Evolutionary conservation across 2,888 invertebrate species (phyloP).

Genomic region (Eucera pruinosa): DNA sequence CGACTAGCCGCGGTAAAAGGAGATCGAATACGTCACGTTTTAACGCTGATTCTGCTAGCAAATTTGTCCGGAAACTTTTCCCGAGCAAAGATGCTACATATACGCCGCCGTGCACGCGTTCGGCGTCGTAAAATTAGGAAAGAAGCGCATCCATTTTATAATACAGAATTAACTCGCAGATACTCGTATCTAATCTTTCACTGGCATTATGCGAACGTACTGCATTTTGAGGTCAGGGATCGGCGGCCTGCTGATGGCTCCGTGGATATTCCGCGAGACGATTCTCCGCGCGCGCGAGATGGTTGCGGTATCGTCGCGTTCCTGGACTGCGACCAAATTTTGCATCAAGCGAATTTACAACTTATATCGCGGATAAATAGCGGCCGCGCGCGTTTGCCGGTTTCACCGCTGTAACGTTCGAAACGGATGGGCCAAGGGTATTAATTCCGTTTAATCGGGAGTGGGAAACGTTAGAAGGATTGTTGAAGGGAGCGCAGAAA

Average conservation of each 20-base stretch:
- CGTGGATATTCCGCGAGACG: constrained; percentile 37
- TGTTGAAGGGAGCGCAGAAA: background rate
- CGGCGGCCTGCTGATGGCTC: constrained; percentile 58
- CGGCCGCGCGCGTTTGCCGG: background rate
- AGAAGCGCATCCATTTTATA: constrained; percentile 46
- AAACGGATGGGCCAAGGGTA: background rate
- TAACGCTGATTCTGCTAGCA: too few relatives aligned
- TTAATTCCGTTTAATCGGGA: constrained; percentile 3
- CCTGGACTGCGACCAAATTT: constrained; percentile 49
- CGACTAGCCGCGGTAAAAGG: too few relatives aligned
- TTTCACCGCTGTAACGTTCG: background rate
- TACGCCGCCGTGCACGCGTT: background rate
- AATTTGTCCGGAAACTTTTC: too few relatives aligned
- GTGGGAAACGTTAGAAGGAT: background rate
- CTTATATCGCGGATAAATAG: background rate
- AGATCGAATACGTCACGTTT: too few relatives aligned
- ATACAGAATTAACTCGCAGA: constrained; percentile 49
- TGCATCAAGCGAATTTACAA: constrained; percentile 15
- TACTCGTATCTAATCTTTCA: constrained; percentile 54
- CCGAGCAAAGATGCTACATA: too few relatives aligned
- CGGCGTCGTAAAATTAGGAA: constrained; percentile 39
- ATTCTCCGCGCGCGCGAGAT: background rate
- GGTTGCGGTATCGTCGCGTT: background rate
- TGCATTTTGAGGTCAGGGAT: constrained; percentile 63
- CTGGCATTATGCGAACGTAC: constrained; percentile 31